Percentiles rank a stretch among this genome's conserved stretches.
Evolutionary conservation across 2,113 vertebrate genomes (phyloP).

Genomic region (Motacilla alba): DNA sequence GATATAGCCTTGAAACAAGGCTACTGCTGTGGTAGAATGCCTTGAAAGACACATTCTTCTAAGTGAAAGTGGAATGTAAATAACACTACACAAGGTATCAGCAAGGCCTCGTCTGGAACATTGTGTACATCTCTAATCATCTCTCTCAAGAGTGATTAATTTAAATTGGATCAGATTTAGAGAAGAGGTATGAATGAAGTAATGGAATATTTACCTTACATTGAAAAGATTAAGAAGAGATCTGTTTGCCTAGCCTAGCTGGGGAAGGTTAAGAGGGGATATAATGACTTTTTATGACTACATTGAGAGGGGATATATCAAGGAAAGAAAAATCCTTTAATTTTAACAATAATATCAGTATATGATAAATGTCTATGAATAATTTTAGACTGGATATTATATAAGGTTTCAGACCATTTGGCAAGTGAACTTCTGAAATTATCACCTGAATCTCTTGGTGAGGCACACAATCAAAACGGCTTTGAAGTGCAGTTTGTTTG

Average conservation of each 20-base stretch:
- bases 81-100: background rate
- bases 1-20: background rate
- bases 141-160: background rate
- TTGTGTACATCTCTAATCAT: background rate
- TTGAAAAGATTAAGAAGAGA: background rate
- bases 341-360: background rate
- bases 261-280: background rate
- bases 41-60: background rate
- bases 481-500: background rate
- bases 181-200: background rate
- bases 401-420: background rate
- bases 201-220: constrained; percentile 1
- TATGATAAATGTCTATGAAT: background rate
- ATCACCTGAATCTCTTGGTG: background rate
- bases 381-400: background rate
- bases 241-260: background rate
- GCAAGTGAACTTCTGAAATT: background rate
- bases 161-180: background rate
- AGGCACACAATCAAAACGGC: background rate
- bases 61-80: background rate
- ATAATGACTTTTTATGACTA: background rate
- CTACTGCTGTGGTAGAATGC: background rate
- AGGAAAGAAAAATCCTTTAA: background rate
- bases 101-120: background rate
- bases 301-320: background rate